Percentiles rank a stretch among this genome's conserved stretches.
phyloP scores from a whole-genome alignment of 64 coral and sea anemone species.

The Anthopleura sola region DNA sequence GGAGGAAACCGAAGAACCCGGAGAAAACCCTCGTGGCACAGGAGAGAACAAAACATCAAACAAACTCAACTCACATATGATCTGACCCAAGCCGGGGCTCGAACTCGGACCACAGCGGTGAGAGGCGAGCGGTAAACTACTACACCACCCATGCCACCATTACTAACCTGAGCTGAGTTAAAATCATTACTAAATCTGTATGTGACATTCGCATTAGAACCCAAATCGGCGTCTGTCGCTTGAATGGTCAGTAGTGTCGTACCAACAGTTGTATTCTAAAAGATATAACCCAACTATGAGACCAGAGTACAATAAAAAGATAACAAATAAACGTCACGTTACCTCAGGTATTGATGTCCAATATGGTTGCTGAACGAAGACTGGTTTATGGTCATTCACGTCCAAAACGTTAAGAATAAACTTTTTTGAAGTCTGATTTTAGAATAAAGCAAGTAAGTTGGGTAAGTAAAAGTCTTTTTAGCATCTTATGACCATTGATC shows the following conservation, averaged over 20 bases:
- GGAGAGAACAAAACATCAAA: no score
- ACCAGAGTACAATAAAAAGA: background rate
- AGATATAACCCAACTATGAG: background rate
- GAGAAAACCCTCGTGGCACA: no score
- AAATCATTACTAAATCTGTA: constrained; percentile 63
- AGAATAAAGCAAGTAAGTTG: background rate
- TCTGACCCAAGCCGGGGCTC: no score
- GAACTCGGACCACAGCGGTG: no score
- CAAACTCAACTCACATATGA: no score
- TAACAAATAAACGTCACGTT: background rate
- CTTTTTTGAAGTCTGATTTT: constrained; percentile 15
- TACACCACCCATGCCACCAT: no score
- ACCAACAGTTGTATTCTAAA: constrained; percentile 53
- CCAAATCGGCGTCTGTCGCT: constrained; percentile 52
- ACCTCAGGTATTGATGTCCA: constrained; percentile 61
- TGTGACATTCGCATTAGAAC: constrained; percentile 37
- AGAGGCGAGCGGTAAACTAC: no score
- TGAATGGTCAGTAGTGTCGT: constrained; percentile 56
- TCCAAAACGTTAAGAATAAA: constrained; percentile 43
- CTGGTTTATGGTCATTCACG: constrained; percentile 57
- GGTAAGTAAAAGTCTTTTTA: no score
- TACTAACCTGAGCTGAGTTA: background rate
- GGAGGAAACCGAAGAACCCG: no score
- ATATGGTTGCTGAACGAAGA: constrained; percentile 56
- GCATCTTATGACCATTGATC: no score